Conservation (phyloP, 1,140 invertebrate genomes). For the Euura lappo region DNA sequence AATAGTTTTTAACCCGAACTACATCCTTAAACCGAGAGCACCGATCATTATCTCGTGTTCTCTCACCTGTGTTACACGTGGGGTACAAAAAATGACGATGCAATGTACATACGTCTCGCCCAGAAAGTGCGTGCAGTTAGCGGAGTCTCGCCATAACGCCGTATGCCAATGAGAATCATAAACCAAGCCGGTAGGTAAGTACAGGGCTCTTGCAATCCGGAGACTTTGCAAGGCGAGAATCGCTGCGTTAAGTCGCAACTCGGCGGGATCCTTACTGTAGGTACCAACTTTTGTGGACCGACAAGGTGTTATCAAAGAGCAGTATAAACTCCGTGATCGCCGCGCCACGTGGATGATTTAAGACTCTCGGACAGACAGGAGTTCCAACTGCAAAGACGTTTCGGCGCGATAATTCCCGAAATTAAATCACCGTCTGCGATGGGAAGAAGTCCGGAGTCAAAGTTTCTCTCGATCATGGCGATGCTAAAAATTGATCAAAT, state of each 20-base stretch:
- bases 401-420: constrained; percentile 30
- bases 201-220: constrained; percentile 4
- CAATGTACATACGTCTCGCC: constrained; percentile 6
- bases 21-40: too few species aligned
- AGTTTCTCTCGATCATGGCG: background rate
- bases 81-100: background rate
- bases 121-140: constrained; percentile 20
- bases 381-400: too few species aligned
- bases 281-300: background rate
- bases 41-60: too few species aligned
- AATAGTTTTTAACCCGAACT: too few species aligned
- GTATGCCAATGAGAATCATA: constrained; percentile 11
- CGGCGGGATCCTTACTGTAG: too few species aligned
- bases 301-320: constrained; percentile 15
- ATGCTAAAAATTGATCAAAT: too few species aligned
- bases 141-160: background rate
- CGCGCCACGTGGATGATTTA: constrained; percentile 30
- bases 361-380: constrained; percentile 12
- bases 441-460: background rate
- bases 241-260: too few species aligned
- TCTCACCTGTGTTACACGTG: too few species aligned
- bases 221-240: background rate
- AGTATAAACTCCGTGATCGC: constrained; percentile 32
- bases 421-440: constrained; percentile 6
- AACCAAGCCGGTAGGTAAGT: constrained; percentile 8